Evolutionary conservation across 2,797 vertebrate genomes (phyloP).

Genomic region (Myotis myotis): DNA sequence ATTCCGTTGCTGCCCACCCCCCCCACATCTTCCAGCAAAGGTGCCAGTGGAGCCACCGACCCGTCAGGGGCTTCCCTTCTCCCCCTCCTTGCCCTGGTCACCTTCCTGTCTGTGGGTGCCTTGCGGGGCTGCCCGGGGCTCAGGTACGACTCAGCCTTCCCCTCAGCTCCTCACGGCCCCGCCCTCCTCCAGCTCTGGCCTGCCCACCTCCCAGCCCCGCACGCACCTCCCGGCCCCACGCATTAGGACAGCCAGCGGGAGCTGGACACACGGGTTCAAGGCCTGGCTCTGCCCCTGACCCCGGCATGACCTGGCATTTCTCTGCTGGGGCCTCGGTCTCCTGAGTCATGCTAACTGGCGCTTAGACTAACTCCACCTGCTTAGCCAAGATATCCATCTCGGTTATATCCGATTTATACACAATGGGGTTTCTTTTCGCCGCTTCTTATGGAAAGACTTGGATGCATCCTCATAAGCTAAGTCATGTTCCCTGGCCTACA

Average conservation of each 20-base stretch:
- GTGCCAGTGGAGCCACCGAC: background rate
- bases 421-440: background rate
- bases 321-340: background rate
- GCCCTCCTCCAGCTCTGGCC: background rate
- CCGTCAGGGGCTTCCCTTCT: background rate
- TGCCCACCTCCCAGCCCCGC: background rate
- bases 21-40: background rate
- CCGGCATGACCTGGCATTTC: background rate
- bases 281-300: background rate
- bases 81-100: background rate
- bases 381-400: background rate
- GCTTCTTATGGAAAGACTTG: background rate
- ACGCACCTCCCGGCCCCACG: too few species aligned
- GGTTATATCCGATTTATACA: background rate
- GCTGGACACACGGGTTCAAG: background rate
- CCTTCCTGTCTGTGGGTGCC: background rate
- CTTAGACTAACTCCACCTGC: background rate
- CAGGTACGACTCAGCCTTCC: background rate
- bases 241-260: background rate
- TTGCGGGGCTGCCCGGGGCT: fast-evolving
- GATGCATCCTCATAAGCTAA: background rate
- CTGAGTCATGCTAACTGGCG: background rate
- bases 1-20: background rate
- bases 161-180: background rate
- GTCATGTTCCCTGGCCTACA: background rate